phyloP scores from a whole-genome alignment of 2,113 vertebrate species.

The Boulengeromyrus knoepffleri region DNA sequence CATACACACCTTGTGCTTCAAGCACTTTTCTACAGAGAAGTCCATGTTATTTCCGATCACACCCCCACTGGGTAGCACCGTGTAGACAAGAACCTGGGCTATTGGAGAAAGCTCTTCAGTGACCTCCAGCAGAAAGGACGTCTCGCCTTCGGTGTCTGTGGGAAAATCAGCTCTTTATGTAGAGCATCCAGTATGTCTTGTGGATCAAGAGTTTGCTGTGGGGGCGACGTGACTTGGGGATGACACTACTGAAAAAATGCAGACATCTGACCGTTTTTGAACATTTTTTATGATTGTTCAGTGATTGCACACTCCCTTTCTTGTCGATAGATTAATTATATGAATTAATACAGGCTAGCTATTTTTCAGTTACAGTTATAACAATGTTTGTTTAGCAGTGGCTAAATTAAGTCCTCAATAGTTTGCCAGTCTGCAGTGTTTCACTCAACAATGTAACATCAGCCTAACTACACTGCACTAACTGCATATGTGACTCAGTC shows the following conservation, averaged over 20 bases:
- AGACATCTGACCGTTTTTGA: not conserved
- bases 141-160: conserved; percentile 48
- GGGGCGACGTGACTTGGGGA: not conserved
- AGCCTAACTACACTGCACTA: not conserved
- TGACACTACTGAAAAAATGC: not conserved
- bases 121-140: conserved; percentile 57
- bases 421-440: not conserved
- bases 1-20: conserved; percentile 67
- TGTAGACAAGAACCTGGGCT: conserved; percentile 61
- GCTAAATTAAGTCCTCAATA: not conserved
- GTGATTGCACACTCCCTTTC: not conserved
- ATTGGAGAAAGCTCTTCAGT: conserved; percentile 55
- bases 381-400: not conserved
- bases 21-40: conserved; percentile 67
- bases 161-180: not conserved
- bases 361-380: not conserved
- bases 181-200: not conserved
- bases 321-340: not conserved
- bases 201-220: too few species aligned
- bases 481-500: not conserved
- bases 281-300: not conserved
- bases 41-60: conserved; percentile 62
- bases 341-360: not conserved
- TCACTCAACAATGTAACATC: not conserved
- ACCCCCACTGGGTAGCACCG: conserved; percentile 59